phyloP scores from a whole-genome alignment of 2,888 invertebrate genomes.

The Encarsia formosa region DNA sequence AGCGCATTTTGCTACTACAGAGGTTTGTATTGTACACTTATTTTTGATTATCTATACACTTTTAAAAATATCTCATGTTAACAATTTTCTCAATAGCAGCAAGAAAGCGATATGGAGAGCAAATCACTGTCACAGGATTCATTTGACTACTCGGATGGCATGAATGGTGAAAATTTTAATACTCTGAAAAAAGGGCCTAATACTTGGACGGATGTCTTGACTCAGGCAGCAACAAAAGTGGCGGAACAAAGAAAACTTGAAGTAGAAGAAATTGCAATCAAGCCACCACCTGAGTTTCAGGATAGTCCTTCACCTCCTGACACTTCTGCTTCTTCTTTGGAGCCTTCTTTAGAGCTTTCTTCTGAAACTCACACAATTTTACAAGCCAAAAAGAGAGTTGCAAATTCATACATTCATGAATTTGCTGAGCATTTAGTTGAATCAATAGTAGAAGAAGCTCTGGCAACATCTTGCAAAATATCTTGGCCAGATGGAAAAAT shows the following conservation, averaged over 20 bases:
- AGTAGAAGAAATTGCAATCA: constrained; percentile 60
- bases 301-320: constrained; percentile 56
- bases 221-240: constrained; percentile 57
- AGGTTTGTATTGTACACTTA: constrained; percentile 6
- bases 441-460: constrained; percentile 53
- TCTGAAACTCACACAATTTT: constrained; percentile 31
- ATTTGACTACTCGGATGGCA: constrained; percentile 71
- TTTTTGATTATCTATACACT: background rate
- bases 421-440: constrained; percentile 53
- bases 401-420: constrained; percentile 16
- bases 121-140: constrained; percentile 76
- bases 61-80: background rate
- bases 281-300: constrained; percentile 83
- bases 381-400: constrained; percentile 26
- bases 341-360: constrained; percentile 42
- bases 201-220: constrained; percentile 53
- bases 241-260: constrained; percentile 43
- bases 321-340: constrained; percentile 43
- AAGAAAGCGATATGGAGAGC: constrained; percentile 78
- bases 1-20: constrained; percentile 67
- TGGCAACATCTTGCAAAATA: constrained; percentile 51
- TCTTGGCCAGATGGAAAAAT: constrained; percentile 48
- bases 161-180: constrained; percentile 78
- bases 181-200: constrained; percentile 75
- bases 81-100: constrained; percentile 54